Percentiles rank a stretch among this genome's conserved stretches.
phyloP scores from a whole-genome alignment of 2,113 vertebrate genomes.

The Tamias sibiricus region DNA sequence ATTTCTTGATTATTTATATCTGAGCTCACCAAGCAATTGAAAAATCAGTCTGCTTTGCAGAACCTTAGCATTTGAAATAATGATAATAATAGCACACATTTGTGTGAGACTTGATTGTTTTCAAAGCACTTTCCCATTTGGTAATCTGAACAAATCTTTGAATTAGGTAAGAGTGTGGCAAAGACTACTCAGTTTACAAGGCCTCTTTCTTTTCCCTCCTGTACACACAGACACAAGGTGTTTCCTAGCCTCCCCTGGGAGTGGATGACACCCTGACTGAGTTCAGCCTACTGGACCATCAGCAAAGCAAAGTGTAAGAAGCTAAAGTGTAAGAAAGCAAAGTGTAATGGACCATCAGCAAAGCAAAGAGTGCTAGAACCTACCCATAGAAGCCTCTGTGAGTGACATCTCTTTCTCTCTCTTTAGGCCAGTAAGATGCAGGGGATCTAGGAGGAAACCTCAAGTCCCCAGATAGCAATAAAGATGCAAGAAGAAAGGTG shows the following conservation, averaged over 20 bases:
- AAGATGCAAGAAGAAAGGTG: background rate
- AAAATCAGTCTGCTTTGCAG: conserved; percentile 20
- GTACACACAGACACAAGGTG: background rate
- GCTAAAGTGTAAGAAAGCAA: no score
- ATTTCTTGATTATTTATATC: conserved; percentile 60
- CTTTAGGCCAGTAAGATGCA: background rate
- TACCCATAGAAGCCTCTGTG: background rate
- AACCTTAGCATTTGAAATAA: conserved; percentile 46
- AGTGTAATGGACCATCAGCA: background rate
- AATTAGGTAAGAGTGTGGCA: background rate
- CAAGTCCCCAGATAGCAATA: background rate
- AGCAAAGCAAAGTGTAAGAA: background rate
- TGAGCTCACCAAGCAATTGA: background rate
- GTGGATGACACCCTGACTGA: background rate
- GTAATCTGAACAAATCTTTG: background rate
- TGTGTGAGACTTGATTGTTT: conserved; percentile 12
- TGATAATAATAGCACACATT: background rate
- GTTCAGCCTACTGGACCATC: background rate
- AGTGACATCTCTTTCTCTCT: background rate
- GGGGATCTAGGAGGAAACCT: background rate
- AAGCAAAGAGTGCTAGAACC: background rate
- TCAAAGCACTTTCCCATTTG: background rate
- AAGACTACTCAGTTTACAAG: background rate
- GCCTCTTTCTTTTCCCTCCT: background rate
- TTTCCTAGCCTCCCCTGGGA: background rate